Evolutionary conservation across 2,113 vertebrate species (phyloP).

Genomic region (Esox niger): DNA sequence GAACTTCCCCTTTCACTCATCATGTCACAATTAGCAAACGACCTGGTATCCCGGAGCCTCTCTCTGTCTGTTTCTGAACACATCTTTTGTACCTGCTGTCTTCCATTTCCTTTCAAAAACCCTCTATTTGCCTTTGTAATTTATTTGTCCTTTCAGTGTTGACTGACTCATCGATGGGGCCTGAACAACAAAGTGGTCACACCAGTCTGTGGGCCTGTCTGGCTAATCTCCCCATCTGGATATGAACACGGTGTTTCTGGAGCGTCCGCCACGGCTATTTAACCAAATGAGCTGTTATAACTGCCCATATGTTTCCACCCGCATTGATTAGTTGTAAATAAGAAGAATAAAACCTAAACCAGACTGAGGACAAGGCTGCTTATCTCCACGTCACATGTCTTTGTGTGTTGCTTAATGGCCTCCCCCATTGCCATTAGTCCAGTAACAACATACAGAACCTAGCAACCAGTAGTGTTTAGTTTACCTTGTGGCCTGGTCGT

Average conservation of each 20-base stretch:
- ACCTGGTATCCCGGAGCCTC: not conserved
- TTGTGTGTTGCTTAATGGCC: conserved; percentile 13
- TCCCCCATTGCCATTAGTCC: conserved; percentile 24
- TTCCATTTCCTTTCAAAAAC: not conserved
- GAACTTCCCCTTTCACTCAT: not conserved
- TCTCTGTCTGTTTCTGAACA: not conserved
- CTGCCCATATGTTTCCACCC: conserved; percentile 26
- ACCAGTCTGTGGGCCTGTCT: not conserved
- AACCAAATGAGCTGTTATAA: conserved; percentile 28
- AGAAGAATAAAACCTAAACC: conserved; percentile 3
- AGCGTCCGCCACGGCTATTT: not conserved
- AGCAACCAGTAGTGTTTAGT: conserved; percentile 25
- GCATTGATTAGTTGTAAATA: conserved; percentile 35
- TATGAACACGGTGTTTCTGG: conserved; percentile 16
- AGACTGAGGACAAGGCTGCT: conserved; percentile 34
- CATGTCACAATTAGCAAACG: not conserved
- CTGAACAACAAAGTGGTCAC: conserved; percentile 13
- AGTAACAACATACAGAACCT: conserved; percentile 23
- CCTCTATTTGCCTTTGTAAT: not conserved
- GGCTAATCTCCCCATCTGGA: conserved; percentile 37
- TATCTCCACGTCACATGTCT: conserved; percentile 24
- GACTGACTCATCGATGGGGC: conserved; percentile 1
- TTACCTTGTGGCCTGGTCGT: not conserved
- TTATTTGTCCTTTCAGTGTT: conserved; percentile 4
- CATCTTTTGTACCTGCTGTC: not conserved